phyloP scores from a whole-genome alignment of 64 coral and sea anemone genomes.

The Anthopleura sola region DNA sequence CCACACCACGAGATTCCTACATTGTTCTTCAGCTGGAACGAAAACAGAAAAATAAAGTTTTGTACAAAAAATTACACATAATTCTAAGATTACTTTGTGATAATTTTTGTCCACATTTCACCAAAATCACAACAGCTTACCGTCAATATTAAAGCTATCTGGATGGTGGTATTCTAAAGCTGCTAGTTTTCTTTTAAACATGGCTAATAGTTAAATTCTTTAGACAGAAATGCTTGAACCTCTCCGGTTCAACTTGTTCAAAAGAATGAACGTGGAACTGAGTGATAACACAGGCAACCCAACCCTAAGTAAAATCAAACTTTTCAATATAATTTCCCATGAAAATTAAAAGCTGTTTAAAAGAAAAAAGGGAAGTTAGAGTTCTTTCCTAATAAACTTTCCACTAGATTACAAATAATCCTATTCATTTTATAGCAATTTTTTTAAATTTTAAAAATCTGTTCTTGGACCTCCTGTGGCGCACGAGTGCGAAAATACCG shows the following conservation, averaged over 20 bases:
- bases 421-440: background rate
- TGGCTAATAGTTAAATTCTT: conserved; percentile 4
- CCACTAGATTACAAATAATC: too few relatives aligned
- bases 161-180: conserved; percentile 89
- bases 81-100: background rate
- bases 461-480: background rate
- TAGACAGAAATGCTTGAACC: background rate
- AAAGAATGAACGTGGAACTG: background rate
- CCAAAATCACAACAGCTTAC: conserved; percentile 31
- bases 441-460: background rate
- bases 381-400: background rate
- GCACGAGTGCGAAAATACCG: background rate
- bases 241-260: background rate
- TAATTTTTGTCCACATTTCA: background rate
- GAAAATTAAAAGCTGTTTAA: background rate
- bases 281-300: background rate
- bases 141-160: conserved; percentile 65
- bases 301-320: background rate
- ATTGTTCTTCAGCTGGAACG: conserved; percentile 80
- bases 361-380: background rate
- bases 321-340: background rate
- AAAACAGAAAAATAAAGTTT: background rate
- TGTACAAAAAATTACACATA: background rate
- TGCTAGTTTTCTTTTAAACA: conserved; percentile 83
- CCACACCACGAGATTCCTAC: conserved; percentile 85